Base-by-base conservation (phyloP, 2,113 vertebrate species). In the Indri indri region DNA sequence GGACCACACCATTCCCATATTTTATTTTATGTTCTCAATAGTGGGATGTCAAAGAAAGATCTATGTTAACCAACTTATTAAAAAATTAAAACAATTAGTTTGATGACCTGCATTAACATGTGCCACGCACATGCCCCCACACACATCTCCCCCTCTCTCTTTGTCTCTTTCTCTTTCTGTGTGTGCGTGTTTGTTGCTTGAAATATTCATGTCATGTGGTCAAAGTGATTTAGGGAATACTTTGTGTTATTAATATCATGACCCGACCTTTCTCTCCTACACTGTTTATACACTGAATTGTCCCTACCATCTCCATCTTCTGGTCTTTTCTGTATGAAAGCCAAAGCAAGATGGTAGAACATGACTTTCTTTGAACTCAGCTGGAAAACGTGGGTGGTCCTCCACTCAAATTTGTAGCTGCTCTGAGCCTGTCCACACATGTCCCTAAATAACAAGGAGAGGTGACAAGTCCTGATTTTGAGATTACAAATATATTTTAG, bases 21-120 rank as follows among this genome's bases (percentile, higher is more conserved):
- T 97, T 97, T 86, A 95, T 77, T 95, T 91, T 91, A 95, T 96
- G 16, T 70, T 88, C 4, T 74, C 11, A 6, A 50, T 74, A 81
- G 30, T 2, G 57, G 0, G 70, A 59, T 84, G 47, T 37, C 34
- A 88, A 88, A 61, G 74, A 57, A 70, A 86, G 4, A 65, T 54
- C 8, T 65, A 27, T 90, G 47, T 52, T 94, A 93, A 66, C 22
- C n/a, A 96, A 59, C 2, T 47, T 30, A 80, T 59, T 54, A 70
- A 93, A 95, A 54, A 90, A 89, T 91, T 94, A 83, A 95, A 76
- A 18, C 47, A 70, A 52, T 90, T 63, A 79, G 34, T 40, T 85
- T 80, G 25, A 73, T 47, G 68, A 37, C 30, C 42, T 85, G 59
- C 34, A n/a, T 61, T 66, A 65, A 77, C 30, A 52, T 10, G 32